Evolutionary conservation across 2,888 invertebrate genomes (phyloP).

Genomic region (Napeogenes inachia): DNA sequence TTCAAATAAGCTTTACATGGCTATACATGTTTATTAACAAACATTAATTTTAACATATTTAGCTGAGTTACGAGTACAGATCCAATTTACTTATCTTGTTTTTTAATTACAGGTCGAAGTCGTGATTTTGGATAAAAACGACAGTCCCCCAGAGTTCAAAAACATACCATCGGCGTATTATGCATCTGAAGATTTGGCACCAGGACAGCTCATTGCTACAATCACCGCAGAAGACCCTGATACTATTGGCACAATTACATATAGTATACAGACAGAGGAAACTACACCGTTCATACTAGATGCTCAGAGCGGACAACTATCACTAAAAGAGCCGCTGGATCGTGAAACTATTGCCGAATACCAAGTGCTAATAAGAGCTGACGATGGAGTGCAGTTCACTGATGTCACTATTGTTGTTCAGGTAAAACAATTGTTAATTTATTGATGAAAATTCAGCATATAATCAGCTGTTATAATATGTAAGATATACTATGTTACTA

Average conservation of each 20-base stretch:
- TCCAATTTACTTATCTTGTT: constrained; percentile 11
- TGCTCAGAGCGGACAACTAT: constrained; percentile 82
- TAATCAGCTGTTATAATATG: constrained; percentile 19
- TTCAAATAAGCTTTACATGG: too few species aligned
- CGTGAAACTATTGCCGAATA: constrained; percentile 89
- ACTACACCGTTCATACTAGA: constrained; percentile 85
- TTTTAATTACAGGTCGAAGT: constrained; percentile 86
- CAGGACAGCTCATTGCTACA: constrained; percentile 86
- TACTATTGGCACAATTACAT: constrained; percentile 86
- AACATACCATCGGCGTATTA: constrained; percentile 83
- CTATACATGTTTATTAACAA: too few species aligned
- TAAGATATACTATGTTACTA: too few species aligned
- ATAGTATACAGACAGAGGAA: constrained; percentile 82
- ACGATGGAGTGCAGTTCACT: constrained; percentile 92
- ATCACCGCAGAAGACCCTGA: constrained; percentile 91
- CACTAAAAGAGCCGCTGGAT: constrained; percentile 87
- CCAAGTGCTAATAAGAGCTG: constrained; percentile 87
- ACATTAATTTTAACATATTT: constrained; percentile 8
- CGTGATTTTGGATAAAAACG: constrained; percentile 92
- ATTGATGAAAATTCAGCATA: too few species aligned
- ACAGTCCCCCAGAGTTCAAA: constrained; percentile 94
- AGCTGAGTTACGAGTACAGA: not conserved
- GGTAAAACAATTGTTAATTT: constrained; percentile 71
- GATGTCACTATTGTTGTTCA: constrained; percentile 86
- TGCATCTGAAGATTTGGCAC: constrained; percentile 91